Evolutionary conservation across 2,888 invertebrate species (phyloP).

Genomic region (Machimus rusticus): DNA sequence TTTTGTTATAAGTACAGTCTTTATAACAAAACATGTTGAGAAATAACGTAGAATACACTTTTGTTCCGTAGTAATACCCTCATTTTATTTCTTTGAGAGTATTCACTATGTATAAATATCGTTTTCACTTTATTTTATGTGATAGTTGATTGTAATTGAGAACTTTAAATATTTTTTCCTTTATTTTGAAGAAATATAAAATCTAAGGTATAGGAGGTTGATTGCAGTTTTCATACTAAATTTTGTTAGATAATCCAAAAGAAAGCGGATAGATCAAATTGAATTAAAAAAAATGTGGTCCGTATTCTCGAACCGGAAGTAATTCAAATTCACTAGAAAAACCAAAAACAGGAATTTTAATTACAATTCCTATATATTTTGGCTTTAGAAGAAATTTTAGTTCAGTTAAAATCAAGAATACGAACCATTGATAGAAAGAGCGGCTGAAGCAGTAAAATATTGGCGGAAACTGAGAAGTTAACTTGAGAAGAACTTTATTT

Average conservation of each 20-base stretch:
- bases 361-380: no score
- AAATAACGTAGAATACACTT: constrained; percentile 40
- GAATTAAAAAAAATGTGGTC: background rate
- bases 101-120: background rate
- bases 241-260: background rate
- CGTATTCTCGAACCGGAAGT: no score
- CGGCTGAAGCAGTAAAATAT: background rate
- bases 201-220: background rate
- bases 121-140: background rate
- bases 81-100: background rate
- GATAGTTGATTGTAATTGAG: background rate
- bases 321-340: no score
- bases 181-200: background rate
- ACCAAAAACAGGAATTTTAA: no score
- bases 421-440: background rate
- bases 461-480: no score
- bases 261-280: background rate
- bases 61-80: background rate
- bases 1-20: background rate
- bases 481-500: no score
- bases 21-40: background rate
- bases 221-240: background rate
- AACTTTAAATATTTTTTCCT: background rate
- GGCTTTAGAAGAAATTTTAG: background rate
- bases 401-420: background rate